phyloP scores from a whole-genome alignment of 2,888 invertebrate genomes.

The Drosophila prolongata region DNA sequence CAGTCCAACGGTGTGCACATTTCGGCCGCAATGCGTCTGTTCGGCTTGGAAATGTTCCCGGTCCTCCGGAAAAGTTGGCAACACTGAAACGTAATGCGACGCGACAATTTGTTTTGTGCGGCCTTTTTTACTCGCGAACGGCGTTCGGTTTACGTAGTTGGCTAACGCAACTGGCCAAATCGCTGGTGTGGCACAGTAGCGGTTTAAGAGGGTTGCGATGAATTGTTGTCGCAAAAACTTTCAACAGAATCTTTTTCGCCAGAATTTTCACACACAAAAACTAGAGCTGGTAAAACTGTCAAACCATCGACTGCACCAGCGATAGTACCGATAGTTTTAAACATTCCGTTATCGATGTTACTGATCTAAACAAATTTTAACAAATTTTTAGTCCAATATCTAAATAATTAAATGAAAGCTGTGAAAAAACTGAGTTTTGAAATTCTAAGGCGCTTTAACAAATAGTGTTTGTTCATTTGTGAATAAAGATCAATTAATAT shows the following conservation, averaged over 20 bases:
- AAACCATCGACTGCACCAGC: not conserved
- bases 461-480: no score
- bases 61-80: conserved; percentile 34
- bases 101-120: conserved; percentile 62
- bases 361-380: no score
- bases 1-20: conserved; percentile 19
- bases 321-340: not conserved
- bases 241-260: conserved; percentile 23
- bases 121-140: conserved; percentile 6
- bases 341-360: not conserved
- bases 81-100: conserved; percentile 69
- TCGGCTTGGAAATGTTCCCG: conserved; percentile 13
- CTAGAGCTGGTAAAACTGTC: conserved; percentile 31
- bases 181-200: not conserved
- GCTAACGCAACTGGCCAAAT: not conserved
- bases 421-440: no score
- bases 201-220: not conserved
- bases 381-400: no score
- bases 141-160: not conserved
- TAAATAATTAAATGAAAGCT: no score
- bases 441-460: no score
- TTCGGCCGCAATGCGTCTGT: conserved; percentile 18
- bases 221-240: conserved; percentile 56
- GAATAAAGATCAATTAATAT: no score
- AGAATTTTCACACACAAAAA: conserved; percentile 49